phyloP scores from a whole-genome alignment of 2,113 vertebrate genomes.

The Cairina moschata region DNA sequence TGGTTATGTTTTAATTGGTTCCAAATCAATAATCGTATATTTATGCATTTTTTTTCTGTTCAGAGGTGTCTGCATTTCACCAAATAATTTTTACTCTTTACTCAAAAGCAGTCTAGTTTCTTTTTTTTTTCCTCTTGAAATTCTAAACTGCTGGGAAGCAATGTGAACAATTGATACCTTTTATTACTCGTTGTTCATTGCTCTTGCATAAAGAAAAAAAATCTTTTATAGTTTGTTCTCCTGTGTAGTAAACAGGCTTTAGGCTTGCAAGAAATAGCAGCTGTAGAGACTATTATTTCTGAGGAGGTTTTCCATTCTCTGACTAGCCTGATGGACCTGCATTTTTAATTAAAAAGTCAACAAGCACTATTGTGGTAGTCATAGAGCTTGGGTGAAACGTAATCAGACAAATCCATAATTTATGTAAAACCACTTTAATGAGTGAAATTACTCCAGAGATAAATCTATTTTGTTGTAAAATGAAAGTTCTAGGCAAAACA shows the following conservation, averaged over 20 bases:
- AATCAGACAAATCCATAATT: not conserved
- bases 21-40: not conserved
- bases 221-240: constrained; percentile 64
- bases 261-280: constrained; percentile 56
- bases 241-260: constrained; percentile 32
- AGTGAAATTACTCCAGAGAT: constrained; percentile 12
- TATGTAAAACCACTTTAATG: not conserved
- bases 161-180: constrained; percentile 75
- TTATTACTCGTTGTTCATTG: constrained; percentile 68
- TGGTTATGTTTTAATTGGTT: not conserved
- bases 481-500: not conserved
- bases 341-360: constrained; percentile 65
- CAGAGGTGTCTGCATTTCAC: not conserved
- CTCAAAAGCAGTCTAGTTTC: not conserved
- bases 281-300: not conserved
- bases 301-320: constrained; percentile 4
- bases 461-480: not conserved
- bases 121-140: not conserved
- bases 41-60: not conserved
- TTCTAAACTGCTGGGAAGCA: constrained; percentile 64
- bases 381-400: not conserved
- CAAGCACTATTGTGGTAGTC: not conserved
- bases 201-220: constrained; percentile 69
- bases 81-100: not conserved
- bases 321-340: constrained; percentile 47